Conservation (phyloP, 2,888 invertebrate species). For the Rhogogaster chlorosoma region DNA sequence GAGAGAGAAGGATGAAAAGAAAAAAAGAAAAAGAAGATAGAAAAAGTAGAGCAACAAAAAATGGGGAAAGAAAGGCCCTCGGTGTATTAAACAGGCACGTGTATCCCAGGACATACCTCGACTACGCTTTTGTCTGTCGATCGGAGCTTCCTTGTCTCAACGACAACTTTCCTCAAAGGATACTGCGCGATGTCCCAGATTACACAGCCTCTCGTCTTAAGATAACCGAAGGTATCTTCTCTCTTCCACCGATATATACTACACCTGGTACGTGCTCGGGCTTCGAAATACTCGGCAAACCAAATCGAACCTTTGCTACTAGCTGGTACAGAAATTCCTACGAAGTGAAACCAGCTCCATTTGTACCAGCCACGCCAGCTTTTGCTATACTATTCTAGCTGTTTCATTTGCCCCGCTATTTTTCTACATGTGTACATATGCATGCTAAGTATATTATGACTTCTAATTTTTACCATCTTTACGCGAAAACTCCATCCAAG, state of each 20-base stretch:
- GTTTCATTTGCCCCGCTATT: neutral
- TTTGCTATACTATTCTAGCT: neutral
- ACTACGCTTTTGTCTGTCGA: conserved; percentile 29
- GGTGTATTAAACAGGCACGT: conserved; percentile 40
- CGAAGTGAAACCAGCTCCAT: conserved; percentile 37
- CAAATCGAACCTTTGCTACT: conserved; percentile 31
- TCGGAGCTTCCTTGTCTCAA: conserved; percentile 29
- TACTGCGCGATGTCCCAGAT: neutral
- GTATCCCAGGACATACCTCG: neutral
- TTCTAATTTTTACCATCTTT: neutral
- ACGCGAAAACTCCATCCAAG: neutral
- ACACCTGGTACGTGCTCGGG: conserved; percentile 40
- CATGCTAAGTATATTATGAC: too few species aligned
- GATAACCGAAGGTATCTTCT: conserved; percentile 27
- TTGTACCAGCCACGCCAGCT: conserved; percentile 8
- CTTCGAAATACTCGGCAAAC: conserved; percentile 34
- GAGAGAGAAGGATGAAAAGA: neutral
- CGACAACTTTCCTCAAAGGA: conserved; percentile 39
- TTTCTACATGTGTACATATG: neutral
- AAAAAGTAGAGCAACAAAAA: neutral
- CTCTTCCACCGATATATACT: conserved; percentile 11
- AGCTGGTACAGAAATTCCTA: conserved; percentile 18
- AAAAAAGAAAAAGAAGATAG: neutral
- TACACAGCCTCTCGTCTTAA: conserved; percentile 30
- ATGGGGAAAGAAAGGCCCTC: neutral